phyloP scores from a whole-genome alignment of 2,797 vertebrate species.

The Oreonectes daqikongensis region DNA sequence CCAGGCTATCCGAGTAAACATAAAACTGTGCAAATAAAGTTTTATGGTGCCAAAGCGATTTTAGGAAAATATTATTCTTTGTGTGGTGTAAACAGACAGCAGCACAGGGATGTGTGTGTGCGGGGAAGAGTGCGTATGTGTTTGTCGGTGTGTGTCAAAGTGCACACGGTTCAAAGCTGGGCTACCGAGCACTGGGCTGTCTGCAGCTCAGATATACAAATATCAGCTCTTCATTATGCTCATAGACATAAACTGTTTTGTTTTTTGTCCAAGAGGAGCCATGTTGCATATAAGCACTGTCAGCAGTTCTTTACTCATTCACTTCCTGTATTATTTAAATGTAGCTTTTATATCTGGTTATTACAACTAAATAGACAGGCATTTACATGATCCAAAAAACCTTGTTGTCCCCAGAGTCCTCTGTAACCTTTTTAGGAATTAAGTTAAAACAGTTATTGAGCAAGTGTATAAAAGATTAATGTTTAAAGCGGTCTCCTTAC shows the following conservation, averaged over 20 bases:
- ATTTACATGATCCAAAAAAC: no score
- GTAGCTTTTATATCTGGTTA: neutral
- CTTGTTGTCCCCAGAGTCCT: no score
- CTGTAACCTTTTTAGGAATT: no score
- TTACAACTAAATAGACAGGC: no score
- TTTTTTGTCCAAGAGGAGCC: neutral
- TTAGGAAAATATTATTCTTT: constrained; percentile 70
- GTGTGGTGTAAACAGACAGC: constrained; percentile 62
- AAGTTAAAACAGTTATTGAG: no score
- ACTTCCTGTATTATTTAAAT: constrained; percentile 3
- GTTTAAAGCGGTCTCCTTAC: no score
- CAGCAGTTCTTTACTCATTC: constrained; percentile 1
- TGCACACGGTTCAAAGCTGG: constrained; percentile 41
- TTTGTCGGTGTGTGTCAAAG: constrained; percentile 9
- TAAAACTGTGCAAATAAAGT: constrained; percentile 66
- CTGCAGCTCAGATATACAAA: constrained; percentile 10
- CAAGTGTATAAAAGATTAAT: no score
- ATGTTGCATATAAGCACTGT: constrained; percentile 11
- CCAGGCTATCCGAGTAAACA: constrained; percentile 60
- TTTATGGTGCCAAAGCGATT: constrained; percentile 61
- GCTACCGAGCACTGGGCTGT: constrained; percentile 15
- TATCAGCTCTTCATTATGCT: constrained; percentile 5
- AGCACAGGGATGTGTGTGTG: constrained; percentile 38
- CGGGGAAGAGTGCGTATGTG: constrained; percentile 15
- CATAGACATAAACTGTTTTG: neutral